Conservation (phyloP, 2,113 vertebrate species). For the Archilochus colubris region DNA sequence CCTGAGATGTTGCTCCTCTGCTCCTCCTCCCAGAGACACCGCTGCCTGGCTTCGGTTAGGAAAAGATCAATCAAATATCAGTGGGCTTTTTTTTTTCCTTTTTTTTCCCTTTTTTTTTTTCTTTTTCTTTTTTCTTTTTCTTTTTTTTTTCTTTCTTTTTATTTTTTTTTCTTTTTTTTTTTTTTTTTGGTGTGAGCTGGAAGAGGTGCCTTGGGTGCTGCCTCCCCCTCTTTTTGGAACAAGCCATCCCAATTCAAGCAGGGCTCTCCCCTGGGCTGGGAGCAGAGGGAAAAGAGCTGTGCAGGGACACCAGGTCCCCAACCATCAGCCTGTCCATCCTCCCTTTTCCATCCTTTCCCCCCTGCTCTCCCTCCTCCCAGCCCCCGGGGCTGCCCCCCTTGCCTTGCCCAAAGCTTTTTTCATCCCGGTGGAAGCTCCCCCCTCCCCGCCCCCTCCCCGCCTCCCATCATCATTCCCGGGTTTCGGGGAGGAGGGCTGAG, state of each 20-base stretch:
- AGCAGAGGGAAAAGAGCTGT: not conserved
- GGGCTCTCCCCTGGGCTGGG: not conserved
- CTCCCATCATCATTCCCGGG: constrained; percentile 77
- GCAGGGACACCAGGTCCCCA: not conserved
- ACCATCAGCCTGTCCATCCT: not conserved
- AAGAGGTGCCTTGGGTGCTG: not conserved
- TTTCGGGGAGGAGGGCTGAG: constrained; percentile 75
- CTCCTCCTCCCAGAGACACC: not conserved
- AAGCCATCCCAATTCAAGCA: not conserved
- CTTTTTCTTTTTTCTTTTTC: not conserved
- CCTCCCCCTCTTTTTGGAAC: not conserved
- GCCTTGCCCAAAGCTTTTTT: constrained; percentile 71
- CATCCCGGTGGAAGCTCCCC: constrained; percentile 31
- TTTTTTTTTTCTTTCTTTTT: too few species aligned
- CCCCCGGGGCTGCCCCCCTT: constrained; percentile 56
- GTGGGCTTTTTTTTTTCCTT: too few species aligned
- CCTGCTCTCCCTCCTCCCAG: not conserved
- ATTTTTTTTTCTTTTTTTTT: too few species aligned
- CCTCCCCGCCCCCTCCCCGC: not conserved
- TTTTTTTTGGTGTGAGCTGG: not conserved
- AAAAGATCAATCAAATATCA: not conserved
- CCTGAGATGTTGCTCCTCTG: not conserved
- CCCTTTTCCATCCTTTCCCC: not conserved
- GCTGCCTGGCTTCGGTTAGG: not conserved
- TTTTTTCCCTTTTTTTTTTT: too few species aligned